phyloP scores from a whole-genome alignment of 2,888 invertebrate genomes.

The Augiades crinisus region DNA sequence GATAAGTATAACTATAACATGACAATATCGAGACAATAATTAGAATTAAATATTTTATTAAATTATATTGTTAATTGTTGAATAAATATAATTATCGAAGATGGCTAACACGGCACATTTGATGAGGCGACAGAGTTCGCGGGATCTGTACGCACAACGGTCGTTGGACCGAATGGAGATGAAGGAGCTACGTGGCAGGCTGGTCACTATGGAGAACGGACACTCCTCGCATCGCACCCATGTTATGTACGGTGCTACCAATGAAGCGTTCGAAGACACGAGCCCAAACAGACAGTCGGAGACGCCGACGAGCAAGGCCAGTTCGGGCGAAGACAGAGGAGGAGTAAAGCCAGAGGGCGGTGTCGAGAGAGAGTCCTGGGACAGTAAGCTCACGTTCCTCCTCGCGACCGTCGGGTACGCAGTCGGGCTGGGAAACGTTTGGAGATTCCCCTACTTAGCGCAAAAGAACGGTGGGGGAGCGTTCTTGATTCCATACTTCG shows the following conservation, averaged over 20 bases:
- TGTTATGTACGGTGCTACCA: conserved; percentile 92
- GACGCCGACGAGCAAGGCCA: conserved; percentile 82
- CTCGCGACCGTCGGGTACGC: conserved; percentile 97
- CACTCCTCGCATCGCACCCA: conserved; percentile 67
- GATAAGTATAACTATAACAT: conserved; percentile 31
- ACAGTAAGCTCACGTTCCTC: conserved; percentile 94
- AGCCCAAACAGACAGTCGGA: conserved; percentile 67
- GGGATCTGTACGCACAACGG: conserved; percentile 90
- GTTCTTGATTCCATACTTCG: conserved; percentile 97
- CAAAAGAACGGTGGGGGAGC: conserved; percentile 98
- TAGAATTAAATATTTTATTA: conserved; percentile 22
- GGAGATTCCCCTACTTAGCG: conserved; percentile 97
- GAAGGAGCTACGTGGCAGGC: conserved; percentile 90
- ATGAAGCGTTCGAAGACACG: conserved; percentile 87
- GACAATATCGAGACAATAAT: conserved; percentile 38
- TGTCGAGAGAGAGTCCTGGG: conserved; percentile 94
- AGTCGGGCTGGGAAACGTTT: conserved; percentile 96
- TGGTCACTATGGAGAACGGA: conserved; percentile 88
- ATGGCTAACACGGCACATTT: conserved; percentile 96
- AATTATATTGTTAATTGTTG: conserved; percentile 30
- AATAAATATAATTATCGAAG: conserved; percentile 36
- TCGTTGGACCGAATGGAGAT: conserved; percentile 93
- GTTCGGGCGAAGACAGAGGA: conserved; percentile 84
- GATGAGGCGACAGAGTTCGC: conserved; percentile 92
- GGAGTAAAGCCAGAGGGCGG: conserved; percentile 86